Evolutionary conservation across 1,140 invertebrate genomes (phyloP).

Genomic region (Macrobrachium nipponense): DNA sequence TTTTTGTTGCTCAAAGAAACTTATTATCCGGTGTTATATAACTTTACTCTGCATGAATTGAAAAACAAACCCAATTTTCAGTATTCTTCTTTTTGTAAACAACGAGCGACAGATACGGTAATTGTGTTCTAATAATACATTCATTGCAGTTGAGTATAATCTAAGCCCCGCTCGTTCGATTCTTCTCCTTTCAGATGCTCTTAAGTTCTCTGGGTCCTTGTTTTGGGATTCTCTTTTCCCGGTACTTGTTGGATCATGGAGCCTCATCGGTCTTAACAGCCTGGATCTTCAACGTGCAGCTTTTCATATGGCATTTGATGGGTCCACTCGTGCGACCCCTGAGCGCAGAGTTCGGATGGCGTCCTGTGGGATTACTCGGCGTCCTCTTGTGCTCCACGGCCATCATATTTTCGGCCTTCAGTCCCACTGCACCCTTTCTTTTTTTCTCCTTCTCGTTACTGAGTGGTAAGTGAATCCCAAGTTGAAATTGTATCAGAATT

Average conservation of each 20-base stretch:
- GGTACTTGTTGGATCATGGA: conserved; percentile 6
- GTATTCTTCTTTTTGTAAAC: no score
- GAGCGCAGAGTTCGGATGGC: conserved; percentile 39
- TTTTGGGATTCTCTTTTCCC: conserved; percentile 52
- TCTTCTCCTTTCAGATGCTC: conserved; percentile 22
- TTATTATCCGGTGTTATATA: no score
- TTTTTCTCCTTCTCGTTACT: conserved; percentile 49
- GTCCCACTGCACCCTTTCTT: conserved; percentile 35
- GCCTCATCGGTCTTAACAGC: conserved; percentile 37
- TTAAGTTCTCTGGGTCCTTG: conserved; percentile 3
- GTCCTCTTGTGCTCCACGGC: not conserved
- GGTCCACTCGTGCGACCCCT: conserved; percentile 24
- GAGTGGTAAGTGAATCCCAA: conserved; percentile 12
- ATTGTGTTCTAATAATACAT: no score
- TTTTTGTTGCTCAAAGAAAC: no score
- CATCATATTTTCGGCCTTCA: conserved; percentile 36
- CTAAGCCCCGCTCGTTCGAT: not conserved
- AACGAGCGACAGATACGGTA: no score
- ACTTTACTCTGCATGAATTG: no score
- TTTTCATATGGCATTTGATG: conserved; percentile 27
- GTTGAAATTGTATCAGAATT: not conserved
- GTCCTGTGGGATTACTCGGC: conserved; percentile 15
- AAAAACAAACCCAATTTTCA: no score
- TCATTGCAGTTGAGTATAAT: no score
- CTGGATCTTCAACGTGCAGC: conserved; percentile 48